Evolutionary conservation across 1,140 invertebrate species (phyloP), one percentile per base, ranked within the genome.

Genomic region (Steinernema feltiae): DNA sequence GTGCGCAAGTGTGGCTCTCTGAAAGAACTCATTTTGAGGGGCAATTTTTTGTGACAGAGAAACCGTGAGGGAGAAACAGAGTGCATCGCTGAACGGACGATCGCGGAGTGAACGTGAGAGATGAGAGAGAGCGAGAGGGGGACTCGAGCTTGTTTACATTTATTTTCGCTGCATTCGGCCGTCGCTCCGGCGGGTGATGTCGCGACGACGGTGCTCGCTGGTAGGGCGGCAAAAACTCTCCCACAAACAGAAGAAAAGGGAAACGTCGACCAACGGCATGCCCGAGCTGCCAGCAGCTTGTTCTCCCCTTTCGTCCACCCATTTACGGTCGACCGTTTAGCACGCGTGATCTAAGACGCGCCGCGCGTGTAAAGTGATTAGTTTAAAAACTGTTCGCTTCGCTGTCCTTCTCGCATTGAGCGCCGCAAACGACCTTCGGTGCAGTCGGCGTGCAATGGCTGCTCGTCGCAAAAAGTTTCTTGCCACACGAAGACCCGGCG

Each of bases 81-180:
- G 53, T 63, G 53, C 53, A 21, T 3, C 53, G 7, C 7, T 15
- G 7, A 27, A 27, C 53, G 15, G 24, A 12, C 53, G 53, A 27
- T 3, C 53, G 53, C 12, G 53, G 53, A 63, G 53, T 63, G 53
- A 63, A 27, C 53, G 53, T 15, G 53, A 63, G 24, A 27, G 7
- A 3, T 7, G 24, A 27, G 53, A 63, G 53, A 63, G 12, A 15
- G 53, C 15, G 53, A 63, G 53, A 63, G 24, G 3, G 53, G 35
- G 7, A 18, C 18, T 41, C 35, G 35, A 7, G 12, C 7, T 63
- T 63, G 53, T 63, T 63, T 63, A 63, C 53, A 63, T 63, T 63
- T 63, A 63, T 63, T 63, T 63, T 63, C 24, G 53, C 53, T 63
- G 53, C 53, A 63, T 63, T 63, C 53, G 53, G 7, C 53, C 53